Base-by-base conservation (phyloP, 1,140 invertebrate species). In the Euura saliciscinereae region DNA sequence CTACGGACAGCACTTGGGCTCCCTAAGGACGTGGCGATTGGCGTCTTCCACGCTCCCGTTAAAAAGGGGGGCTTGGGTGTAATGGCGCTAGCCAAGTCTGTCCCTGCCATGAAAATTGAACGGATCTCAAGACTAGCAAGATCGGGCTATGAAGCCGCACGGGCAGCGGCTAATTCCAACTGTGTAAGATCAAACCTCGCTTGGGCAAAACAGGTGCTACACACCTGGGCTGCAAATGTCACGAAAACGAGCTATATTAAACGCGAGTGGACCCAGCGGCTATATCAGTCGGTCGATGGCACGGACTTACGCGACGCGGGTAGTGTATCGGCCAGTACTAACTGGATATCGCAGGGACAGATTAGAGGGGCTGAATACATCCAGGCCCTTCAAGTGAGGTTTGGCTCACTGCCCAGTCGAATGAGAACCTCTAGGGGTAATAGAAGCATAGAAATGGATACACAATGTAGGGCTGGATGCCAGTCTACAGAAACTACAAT, bases 1-100 rank as follows among this genome's bases (percentile, higher is more conserved):
- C 76, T 84, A 3, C 71, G 80, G 51, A 72, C 74, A 28, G 80
- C 78, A 79, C 67, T 85, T 7, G 51, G 77, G 64, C 72, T 85
- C 0, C 83, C 83, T 0, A 28, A 73, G 6, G 82, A 85, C 71
- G 69, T 11, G 46, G 46, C 46, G 46, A 1, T 51, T 51, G 46
- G 46, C 46, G 6, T 1, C 46, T 51, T 51, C 46, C 46, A 51
- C 46, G 46, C 46, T 11, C 11, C 1, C 6, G 46, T 11, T 6
- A 11, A 7, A 11, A 11, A 51, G 6, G 1, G 46, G 6, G 46
- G 46, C 6, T 51, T 51, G 46, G 46, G 46, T 51, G 11, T 51
- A 7, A 6, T 11, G 6, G 6, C 46, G 6, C 46, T 51, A 6
- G 11, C 46, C 46, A 51, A 6, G 6, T 11, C 11, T 51, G 11